These are phyloP conservation scores for Alces alces DNA, from an alignment of 2,113 vertebrate species.

Conservation along the genomic window DNA sequence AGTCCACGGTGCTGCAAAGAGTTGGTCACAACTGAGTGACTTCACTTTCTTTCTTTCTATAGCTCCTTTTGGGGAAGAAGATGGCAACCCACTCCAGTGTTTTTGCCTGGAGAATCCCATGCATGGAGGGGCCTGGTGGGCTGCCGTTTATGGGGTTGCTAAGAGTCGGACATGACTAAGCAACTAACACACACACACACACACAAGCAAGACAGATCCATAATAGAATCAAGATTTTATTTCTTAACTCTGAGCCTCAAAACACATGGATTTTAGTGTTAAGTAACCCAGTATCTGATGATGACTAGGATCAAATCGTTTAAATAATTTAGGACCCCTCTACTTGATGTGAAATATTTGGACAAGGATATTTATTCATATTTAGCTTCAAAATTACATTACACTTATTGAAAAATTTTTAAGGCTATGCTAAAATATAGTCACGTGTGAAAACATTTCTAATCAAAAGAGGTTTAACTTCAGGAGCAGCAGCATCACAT, in stretches of 20 bases:
- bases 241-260: not conserved
- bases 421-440: not conserved
- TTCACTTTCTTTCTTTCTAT: too few species aligned
- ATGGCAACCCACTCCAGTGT: too few species aligned
- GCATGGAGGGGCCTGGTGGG: too few species aligned
- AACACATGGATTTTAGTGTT: not conserved
- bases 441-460: not conserved
- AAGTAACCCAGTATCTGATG: not conserved
- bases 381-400: not conserved
- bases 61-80: too few species aligned
- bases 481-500: not conserved
- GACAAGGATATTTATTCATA: not conserved
- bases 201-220: not conserved
- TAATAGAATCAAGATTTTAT: not conserved
- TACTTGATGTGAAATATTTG: not conserved
- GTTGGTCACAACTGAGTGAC: too few species aligned
- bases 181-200: too few species aligned
- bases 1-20: too few species aligned
- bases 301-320: not conserved
- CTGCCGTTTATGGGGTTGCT: too few species aligned
- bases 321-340: not conserved
- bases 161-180: too few species aligned
- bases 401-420: not conserved
- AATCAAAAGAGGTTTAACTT: not conserved
- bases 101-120: too few species aligned